A percentile compares a stretch with the other conserved stretches of the same genome.
Evolutionary conservation across 2,797 vertebrate genomes (phyloP).

Genomic region (Mionectes olivaceus): DNA sequence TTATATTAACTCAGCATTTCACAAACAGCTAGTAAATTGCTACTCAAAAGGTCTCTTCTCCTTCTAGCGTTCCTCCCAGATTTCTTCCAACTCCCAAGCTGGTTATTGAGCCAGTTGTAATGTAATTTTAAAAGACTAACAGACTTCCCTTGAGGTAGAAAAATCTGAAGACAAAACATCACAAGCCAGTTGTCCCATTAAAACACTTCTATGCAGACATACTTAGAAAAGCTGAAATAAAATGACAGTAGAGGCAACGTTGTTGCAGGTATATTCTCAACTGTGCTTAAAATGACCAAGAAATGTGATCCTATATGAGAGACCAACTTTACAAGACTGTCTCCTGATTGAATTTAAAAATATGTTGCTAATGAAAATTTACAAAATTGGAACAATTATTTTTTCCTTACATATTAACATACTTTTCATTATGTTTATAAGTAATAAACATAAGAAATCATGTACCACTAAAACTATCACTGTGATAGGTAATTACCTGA

Average conservation of each 20-base stretch:
- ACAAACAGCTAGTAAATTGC: slow-evolving; percentile 1
- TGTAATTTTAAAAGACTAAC: slow-evolving; percentile 43
- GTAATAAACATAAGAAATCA: background rate
- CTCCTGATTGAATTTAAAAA: background rate
- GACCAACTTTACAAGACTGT: background rate
- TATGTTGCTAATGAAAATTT: background rate
- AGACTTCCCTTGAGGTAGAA: background rate
- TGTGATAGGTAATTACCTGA: slow-evolving; percentile 19
- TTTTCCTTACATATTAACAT: background rate
- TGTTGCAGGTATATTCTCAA: background rate
- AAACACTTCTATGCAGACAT: background rate
- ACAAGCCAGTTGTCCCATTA: background rate
- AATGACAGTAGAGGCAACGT: background rate
- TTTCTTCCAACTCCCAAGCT: slow-evolving; percentile 6
- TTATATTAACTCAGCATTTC: slow-evolving; percentile 16
- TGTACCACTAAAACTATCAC: background rate
- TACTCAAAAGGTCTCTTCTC: slow-evolving; percentile 8
- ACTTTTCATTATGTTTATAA: background rate
- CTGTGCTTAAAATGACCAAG: background rate
- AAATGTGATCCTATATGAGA: background rate
- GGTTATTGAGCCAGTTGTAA: slow-evolving; percentile 30
- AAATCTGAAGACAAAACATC: slow-evolving; percentile 29
- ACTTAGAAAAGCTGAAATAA: slow-evolving; percentile 3
- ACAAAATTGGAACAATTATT: background rate
- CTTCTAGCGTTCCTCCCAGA: background rate